These are phyloP conservation scores for Heliconius melpomene DNA, from an alignment of 1,140 invertebrate genomes.

Conservation along the genomic window DNA sequence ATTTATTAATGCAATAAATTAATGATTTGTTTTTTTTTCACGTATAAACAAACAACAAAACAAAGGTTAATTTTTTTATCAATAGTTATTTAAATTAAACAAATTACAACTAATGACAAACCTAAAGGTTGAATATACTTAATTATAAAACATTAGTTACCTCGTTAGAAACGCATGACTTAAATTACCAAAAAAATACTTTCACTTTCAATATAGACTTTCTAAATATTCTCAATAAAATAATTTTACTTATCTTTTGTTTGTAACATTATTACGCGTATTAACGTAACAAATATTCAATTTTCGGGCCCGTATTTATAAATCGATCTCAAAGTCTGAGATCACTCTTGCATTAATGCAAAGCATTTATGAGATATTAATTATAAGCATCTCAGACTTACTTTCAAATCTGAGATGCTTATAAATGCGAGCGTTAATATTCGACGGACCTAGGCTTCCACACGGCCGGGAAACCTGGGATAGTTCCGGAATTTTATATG, in stretches of 20 bases:
- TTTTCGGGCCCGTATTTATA: no score
- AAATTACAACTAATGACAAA: background rate
- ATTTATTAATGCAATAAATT: no score
- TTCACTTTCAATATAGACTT: background rate
- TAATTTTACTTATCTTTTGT: background rate
- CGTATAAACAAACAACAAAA: background rate
- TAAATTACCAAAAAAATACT: background rate
- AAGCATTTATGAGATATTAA: no score
- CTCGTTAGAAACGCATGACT: background rate
- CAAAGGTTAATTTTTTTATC: background rate
- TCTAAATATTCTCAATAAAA: background rate
- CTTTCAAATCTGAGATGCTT: no score
- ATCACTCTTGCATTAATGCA: no score
- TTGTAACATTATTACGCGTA: background rate
- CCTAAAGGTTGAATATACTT: background rate
- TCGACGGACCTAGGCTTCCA: no score
- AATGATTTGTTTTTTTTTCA: background rate
- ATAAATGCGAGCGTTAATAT: no score
- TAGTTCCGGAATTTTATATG: no score
- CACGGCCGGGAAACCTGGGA: no score
- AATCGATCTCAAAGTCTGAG: no score
- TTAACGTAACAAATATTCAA: no score
- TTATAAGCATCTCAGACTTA: no score
- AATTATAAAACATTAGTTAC: background rate
- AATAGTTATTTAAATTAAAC: background rate